Base-by-base conservation (phyloP, 2,113 vertebrate genomes). In the Microcebus lehilahytsara region DNA sequence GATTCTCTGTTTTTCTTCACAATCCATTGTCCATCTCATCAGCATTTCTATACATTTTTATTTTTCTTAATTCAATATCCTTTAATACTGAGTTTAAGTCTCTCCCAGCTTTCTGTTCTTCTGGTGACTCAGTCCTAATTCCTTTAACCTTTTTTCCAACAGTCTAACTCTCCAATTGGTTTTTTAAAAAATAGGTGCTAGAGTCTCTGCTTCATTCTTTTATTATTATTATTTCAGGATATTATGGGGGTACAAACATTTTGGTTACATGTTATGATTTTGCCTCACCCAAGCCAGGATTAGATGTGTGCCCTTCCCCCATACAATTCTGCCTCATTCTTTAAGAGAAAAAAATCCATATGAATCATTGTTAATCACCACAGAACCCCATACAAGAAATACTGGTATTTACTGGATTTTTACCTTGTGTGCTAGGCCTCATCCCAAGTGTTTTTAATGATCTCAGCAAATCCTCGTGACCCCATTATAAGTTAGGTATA, bases 71-170 rank as follows among this genome's bases (percentile, higher is more conserved):
- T 58, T 89, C 53, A 37, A 6, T 27, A 71, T 37, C 17, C 4
- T 89, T 86, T 85, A 60, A 84, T 60, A 51, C 22, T 64, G 42
- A 51, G 67, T 77, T 87, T 77, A 87, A 19, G 3, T 81, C 34
- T 96, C 42, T 72, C 30, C 30, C 7, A 81, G 42, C 11, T 85
- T 96, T 79, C 30, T 87, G 49, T 66, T 93, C 32, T 91, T 93
- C 32, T 91, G 49, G 16, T 56, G 56, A 93, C 53, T 92, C 46
- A 22, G 58, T 88, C 19, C 19, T 27, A 77, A 94, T 53, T 53
- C 16, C 32, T 89, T 97, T 93, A 75, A 58, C 16, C 23, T 94
- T 85, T 92, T 46, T 94, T 81, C 9, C 62, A 46, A 75, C 14
- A 83, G 14, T 40, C 64, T 66, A 67, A 77, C 49, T 96, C 93